Base-by-base conservation (phyloP, 2,888 invertebrate genomes). In the Stegophylla sp. region DNA sequence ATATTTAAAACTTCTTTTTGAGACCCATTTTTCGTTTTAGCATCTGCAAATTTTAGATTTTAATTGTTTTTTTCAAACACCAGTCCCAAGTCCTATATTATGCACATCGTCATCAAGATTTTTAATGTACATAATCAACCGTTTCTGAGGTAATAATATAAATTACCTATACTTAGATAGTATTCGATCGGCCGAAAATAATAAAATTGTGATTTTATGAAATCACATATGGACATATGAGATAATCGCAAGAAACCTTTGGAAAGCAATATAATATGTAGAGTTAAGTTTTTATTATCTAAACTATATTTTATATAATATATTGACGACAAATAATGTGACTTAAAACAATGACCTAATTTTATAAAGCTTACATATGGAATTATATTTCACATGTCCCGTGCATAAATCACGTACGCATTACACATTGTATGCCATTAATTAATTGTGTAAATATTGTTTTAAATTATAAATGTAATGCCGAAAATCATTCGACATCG, bases 381-480 rank as follows among this genome's bases (percentile, higher is more conserved):
- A 7, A 56, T 43, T 59, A 12, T n/a, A 26, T 26, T 59, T 43
- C 7, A 20, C 12, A 3, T 20, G n/a, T 74, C 10, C 0, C 28
- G 15, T 17, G 34, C 20, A 48, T 67, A 26, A 28, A 13, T 61
- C 20, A 28, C 20, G 3, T n/a, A 7, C 4, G 4, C 34, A 34
- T 34, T 34, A 34, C 7, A 34, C n/a, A 15, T 26, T 34, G 48
- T 48, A 61, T 28, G 48, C 34, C 61, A 34, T 73, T 43, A 23
- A 34, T 73, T 43, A 23, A 34, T 28, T 28, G 28, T 63, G 74
- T 51, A 61, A 74, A 74, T 74, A 74, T 63, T 17, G 10, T 28
- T 73, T 48, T 48, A 28, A 28, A 61, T 73, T n/a, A n/a, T n/a
- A n/a, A n/a, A 61, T 23, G 43, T 73, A 61, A 61, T 45, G 20